Percentiles rank a stretch among this genome's conserved stretches.
phyloP scores from a whole-genome alignment of 1,140 invertebrate genomes.

The Asobara japonica region DNA sequence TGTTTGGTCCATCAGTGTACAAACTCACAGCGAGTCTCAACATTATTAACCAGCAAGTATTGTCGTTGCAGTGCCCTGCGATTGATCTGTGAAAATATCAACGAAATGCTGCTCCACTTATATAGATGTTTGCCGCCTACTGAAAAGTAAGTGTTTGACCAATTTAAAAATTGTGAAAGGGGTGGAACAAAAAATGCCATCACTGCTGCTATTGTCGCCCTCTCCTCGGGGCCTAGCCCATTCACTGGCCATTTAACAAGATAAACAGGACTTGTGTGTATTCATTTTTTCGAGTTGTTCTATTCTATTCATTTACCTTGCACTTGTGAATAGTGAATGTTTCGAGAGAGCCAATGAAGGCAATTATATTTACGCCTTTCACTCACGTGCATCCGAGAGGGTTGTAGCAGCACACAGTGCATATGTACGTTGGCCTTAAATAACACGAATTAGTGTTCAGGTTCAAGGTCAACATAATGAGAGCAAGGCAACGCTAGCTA shows the following conservation, averaged over 20 bases:
- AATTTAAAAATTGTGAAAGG: conserved; percentile 4
- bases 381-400: neutral
- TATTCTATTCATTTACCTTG: neutral
- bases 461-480: conserved; percentile 7
- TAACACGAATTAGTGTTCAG: neutral
- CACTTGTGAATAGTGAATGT: neutral
- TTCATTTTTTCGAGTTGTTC: neutral
- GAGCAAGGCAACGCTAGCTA: neutral
- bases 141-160: neutral
- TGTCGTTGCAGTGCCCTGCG: neutral
- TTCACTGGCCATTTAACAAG: neutral
- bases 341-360: neutral
- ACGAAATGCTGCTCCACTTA: neutral
- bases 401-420: neutral
- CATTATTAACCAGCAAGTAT: neutral
- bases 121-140: neutral
- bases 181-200: neutral
- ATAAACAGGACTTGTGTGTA: neutral
- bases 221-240: neutral
- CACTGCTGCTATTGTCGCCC: neutral
- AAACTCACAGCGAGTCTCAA: neutral
- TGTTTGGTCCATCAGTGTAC: too few relatives aligned
- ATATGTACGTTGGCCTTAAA: too few relatives aligned
- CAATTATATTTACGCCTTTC: conserved; percentile 5
- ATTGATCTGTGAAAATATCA: neutral